phyloP scores from a whole-genome alignment of 1,140 invertebrate species.

The Papilio polyxenes region DNA sequence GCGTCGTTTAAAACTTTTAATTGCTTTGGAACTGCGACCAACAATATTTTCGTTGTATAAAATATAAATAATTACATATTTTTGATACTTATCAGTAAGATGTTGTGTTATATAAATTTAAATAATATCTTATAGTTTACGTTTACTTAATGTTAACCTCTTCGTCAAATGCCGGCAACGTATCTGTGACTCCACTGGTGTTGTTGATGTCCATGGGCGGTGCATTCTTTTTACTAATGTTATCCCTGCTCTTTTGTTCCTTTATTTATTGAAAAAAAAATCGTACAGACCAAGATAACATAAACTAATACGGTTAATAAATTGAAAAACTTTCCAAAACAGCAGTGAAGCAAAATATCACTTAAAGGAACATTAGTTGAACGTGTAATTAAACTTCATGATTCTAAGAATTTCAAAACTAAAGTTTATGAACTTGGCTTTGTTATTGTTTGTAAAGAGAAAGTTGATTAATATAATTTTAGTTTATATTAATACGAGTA shows the following conservation, averaged over 20 bases:
- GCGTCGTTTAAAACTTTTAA: constrained; percentile 38
- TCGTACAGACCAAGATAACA: background rate
- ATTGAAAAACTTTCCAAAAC: constrained; percentile 21
- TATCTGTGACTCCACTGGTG: no score
- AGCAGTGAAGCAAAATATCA: constrained; percentile 8
- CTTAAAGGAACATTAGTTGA: constrained; percentile 27
- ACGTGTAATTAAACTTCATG: constrained; percentile 33
- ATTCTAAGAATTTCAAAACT: constrained; percentile 11
- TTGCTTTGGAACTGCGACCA: constrained; percentile 28
- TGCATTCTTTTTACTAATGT: no score
- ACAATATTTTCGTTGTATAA: constrained; percentile 20
- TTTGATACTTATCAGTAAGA: background rate
- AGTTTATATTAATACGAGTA: no score
- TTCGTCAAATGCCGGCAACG: no score
- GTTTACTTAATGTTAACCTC: no score
- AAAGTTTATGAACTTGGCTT: constrained; percentile 18
- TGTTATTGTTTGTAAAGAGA: background rate
- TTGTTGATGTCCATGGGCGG: no score
- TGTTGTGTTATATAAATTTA: background rate
- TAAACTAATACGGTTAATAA: background rate
- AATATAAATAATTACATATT: background rate
- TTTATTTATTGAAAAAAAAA: background rate
- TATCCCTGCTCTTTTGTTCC: no score
- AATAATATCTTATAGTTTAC: no score
- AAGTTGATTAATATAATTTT: no score